Conservation (phyloP, 2,888 invertebrate genomes). For the Entomobrya multifasciata region DNA sequence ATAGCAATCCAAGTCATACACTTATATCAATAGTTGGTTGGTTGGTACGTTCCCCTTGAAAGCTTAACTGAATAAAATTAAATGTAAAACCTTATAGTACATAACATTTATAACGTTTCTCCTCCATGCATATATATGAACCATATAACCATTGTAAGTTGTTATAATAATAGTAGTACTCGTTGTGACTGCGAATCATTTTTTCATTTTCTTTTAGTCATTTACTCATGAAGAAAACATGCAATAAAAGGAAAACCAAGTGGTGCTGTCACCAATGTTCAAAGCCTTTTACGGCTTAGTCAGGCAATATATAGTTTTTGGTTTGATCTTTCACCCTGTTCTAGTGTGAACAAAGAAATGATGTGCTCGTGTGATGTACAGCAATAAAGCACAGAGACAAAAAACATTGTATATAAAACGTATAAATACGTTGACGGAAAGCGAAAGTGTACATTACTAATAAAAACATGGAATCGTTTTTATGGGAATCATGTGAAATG, state of each 20-base stretch:
- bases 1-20: no score
- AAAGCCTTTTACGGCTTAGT: constrained; percentile 62
- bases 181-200: constrained; percentile 12
- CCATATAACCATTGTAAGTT: no score
- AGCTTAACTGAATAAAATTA: no score
- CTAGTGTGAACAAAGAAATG: not conserved
- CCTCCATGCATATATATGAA: no score
- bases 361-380: constrained; percentile 13
- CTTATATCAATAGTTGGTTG: no score
- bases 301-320: constrained; percentile 45
- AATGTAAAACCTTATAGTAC: no score
- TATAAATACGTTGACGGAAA: not conserved
- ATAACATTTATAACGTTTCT: no score
- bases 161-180: not conserved
- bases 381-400: not conserved
- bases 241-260: constrained; percentile 39
- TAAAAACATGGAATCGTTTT: not conserved
- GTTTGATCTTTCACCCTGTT: constrained; percentile 56
- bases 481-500: not conserved
- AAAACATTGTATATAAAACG: not conserved
- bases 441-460: not conserved
- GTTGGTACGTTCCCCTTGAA: no score
- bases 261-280: constrained; percentile 55
- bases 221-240: constrained; percentile 15
- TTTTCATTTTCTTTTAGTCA: constrained; percentile 35